These are phyloP conservation scores for Eretmodus cyanostictus DNA, from an alignment of 2,113 vertebrate species.

Conservation along the genomic window DNA sequence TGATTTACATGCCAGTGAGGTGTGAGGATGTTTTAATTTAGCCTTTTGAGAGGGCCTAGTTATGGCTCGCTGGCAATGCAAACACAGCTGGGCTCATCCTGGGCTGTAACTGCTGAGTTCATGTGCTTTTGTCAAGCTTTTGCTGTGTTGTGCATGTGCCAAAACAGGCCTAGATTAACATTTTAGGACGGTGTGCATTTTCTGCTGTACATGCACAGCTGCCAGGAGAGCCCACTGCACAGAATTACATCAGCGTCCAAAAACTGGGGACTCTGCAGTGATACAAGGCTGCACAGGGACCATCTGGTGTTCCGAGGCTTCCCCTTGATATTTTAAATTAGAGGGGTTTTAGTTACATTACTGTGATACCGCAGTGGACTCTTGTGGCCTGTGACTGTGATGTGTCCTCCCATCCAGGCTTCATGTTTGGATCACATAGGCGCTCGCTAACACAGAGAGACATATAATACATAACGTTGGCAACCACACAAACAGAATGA, in stretches of 20 bases:
- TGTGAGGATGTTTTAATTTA: constrained; percentile 28
- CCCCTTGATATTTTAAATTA: constrained; percentile 44
- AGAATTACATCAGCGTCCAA: constrained; percentile 13
- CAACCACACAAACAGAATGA: background rate
- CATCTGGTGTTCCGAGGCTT: constrained; percentile 48
- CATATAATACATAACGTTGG: background rate
- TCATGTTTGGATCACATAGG: background rate
- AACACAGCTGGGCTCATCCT: background rate
- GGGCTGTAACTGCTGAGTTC: background rate
- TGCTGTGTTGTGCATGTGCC: background rate
- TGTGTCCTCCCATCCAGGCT: background rate
- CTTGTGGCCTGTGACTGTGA: constrained; percentile 1
- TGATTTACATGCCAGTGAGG: constrained; percentile 18
- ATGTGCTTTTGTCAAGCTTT: background rate
- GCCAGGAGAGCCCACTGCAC: constrained; percentile 9
- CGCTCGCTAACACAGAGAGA: background rate
- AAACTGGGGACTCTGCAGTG: constrained; percentile 6
- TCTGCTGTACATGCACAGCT: background rate
- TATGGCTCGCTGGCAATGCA: background rate
- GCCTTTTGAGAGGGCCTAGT: background rate
- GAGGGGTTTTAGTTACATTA: constrained; percentile 30
- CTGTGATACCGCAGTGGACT: constrained; percentile 1
- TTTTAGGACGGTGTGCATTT: constrained; percentile 22
- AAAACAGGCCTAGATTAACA: background rate
- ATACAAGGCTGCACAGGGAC: constrained; percentile 15